Evolutionary conservation across 2,797 vertebrate species (phyloP).

Genomic region (Hylomyscus alleni): DNA sequence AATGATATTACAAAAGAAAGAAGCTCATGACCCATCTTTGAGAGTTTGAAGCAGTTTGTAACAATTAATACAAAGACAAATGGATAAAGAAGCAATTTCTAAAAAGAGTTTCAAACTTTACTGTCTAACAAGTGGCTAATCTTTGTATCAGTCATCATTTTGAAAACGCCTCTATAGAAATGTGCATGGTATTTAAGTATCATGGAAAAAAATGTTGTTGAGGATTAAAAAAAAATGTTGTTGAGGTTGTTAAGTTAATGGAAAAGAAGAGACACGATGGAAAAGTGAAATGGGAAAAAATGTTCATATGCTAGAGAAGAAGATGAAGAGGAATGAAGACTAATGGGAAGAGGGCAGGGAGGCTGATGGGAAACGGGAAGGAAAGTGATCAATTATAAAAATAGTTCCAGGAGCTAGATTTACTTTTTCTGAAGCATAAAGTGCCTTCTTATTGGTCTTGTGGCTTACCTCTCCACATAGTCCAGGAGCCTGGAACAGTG

Average conservation of each 20-base stretch:
- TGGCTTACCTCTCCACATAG: constrained; percentile 90
- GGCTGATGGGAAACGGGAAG: accelerated
- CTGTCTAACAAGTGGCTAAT: background rate
- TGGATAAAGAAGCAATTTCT: background rate
- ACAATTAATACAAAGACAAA: background rate
- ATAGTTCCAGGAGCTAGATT: background rate
- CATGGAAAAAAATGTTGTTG: background rate
- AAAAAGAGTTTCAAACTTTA: background rate
- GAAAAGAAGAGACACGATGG: background rate
- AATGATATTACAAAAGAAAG: background rate
- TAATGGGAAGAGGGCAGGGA: background rate
- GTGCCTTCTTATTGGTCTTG: background rate
- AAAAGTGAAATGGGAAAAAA: background rate
- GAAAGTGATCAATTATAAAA: background rate
- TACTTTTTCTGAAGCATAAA: background rate
- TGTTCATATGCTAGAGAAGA: background rate
- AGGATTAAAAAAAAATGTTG: background rate
- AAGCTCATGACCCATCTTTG: background rate
- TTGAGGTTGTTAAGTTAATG: background rate
- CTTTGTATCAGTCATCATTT: accelerated
- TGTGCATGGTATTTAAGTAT: background rate
- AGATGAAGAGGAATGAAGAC: background rate
- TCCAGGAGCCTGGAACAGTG: constrained; percentile 90
- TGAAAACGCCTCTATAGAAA: background rate
- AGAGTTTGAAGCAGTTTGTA: background rate